Base-by-base conservation (phyloP, 2,888 invertebrate species). In the Dermolepida albohirtum region DNA sequence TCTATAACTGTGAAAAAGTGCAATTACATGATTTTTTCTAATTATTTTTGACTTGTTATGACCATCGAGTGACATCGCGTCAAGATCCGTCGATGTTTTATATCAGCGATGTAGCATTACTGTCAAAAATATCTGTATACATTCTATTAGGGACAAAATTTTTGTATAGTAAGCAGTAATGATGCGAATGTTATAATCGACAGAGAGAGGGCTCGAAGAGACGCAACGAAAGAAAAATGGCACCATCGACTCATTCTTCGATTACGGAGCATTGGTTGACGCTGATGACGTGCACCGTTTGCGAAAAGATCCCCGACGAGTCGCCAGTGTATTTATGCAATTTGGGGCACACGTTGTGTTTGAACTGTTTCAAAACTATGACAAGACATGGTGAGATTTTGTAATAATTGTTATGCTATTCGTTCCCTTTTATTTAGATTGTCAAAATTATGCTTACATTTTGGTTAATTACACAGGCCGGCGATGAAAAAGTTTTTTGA, bases 311-410 rank as follows among this genome's bases (percentile, higher is more conserved):
- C 34, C 79, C 79, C 10, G 79, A 80, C 64, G 72, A 69, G 51
- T 76, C 78, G 29, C 81, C 81, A 5, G 64, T 81, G 11, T 81
- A 77, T 67, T 75, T 77, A 70, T 83, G 82, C 71, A 74, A 75
- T 27, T 69, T 77, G 67, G 78, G 78, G 44, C 82, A 82, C 69
- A 75, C 77, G 41, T 75, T 79, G 67, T 83, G 82, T 71, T 70
- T 71, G 44, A 71, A 73, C 29, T 83, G 82, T 74, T 80, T 77
- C 69, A 70, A 74, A 44, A 70, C 75, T 64, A 68, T 80, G 39
- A 76, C 73, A 59, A 74, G 71, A 55, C 73, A 73, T 63, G 79
- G 80, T 79, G 74, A 72, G 69, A 54, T 7, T 16, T 22, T 54
- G 39, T 14, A n/a, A 17, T 10, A 22, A n/a, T n/a, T n/a, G n/a